Evolutionary conservation across 2,113 vertebrate species (phyloP).

Genomic region (Alouatta palliata): DNA sequence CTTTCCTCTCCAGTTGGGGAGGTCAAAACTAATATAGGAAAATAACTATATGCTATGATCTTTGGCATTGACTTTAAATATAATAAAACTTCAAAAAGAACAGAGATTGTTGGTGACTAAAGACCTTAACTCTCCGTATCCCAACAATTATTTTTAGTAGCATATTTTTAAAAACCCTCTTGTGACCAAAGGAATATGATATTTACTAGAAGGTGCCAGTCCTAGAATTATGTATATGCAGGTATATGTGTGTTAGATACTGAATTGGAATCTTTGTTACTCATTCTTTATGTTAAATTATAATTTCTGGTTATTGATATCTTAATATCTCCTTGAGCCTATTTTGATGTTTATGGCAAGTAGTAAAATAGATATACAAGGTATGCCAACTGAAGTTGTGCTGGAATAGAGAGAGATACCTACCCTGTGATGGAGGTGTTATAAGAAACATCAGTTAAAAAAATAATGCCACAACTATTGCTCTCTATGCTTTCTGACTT

Average conservation of each 20-base stretch:
- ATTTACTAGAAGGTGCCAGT: neutral
- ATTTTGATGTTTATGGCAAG: conserved; percentile 7
- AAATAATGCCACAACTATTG: neutral
- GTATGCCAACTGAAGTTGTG: neutral
- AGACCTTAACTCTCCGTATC: neutral
- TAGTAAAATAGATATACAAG: conserved; percentile 14
- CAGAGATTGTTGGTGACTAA: neutral
- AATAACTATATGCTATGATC: neutral
- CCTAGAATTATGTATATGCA: neutral
- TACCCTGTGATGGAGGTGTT: neutral
- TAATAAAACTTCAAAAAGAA: conserved; percentile 1
- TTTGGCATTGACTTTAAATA: conserved; percentile 5
- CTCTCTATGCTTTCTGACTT: neutral
- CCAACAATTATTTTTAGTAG: neutral
- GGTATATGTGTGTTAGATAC: neutral
- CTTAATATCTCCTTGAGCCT: neutral
- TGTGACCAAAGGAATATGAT: neutral
- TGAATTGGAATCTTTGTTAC: neutral
- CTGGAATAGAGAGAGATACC: neutral
- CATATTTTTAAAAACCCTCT: conserved; percentile 18
- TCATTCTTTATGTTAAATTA: neutral
- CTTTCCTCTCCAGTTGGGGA: neutral
- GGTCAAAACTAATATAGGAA: neutral
- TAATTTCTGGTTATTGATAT: neutral
- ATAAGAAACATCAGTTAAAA: neutral